Conservation (phyloP, 1,140 invertebrate genomes). For the Drosophila pseudoobscura region DNA sequence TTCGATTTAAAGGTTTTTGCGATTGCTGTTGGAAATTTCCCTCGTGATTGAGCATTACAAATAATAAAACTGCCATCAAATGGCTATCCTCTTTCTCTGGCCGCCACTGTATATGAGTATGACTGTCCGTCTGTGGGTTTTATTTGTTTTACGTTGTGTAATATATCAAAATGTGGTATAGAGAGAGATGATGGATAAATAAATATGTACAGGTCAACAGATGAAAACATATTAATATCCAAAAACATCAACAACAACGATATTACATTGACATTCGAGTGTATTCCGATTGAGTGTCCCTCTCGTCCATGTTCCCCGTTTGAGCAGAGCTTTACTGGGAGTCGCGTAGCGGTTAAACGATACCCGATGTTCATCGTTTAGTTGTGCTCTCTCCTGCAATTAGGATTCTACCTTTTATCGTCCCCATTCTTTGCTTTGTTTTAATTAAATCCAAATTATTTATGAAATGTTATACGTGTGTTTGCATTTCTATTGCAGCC, state of each 20-base stretch:
- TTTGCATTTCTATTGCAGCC: slow-evolving; percentile 30
- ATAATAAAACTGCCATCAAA: no score
- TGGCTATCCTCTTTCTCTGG: no score
- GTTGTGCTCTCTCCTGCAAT: slow-evolving; percentile 10
- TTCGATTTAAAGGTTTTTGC: no score
- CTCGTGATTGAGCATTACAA: no score
- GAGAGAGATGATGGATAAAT: slow-evolving; percentile 49
- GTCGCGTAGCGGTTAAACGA: no score
- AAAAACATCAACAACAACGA: slow-evolving; percentile 1
- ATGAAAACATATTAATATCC: slow-evolving; percentile 12
- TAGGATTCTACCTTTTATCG: slow-evolving; percentile 28
- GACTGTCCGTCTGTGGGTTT: slow-evolving; percentile 23
- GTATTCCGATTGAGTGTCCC: slow-evolving; percentile 12
- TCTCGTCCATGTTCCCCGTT: slow-evolving; percentile 12
- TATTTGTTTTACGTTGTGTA: slow-evolving; percentile 49
- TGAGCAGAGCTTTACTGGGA: slow-evolving; percentile 3
- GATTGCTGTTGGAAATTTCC: no score
- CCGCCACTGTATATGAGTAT: slow-evolving; percentile 15
- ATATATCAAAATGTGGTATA: slow-evolving; percentile 58
- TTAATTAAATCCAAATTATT: slow-evolving; percentile 48
- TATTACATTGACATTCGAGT: slow-evolving; percentile 60
- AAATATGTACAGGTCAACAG: slow-evolving; percentile 32
- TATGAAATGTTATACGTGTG: slow-evolving; percentile 26
- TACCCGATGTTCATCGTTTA: no score
- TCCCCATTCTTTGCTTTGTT: slow-evolving; percentile 26